Evolutionary conservation across 1,140 invertebrate genomes (phyloP), one percentile per base, ranked within the genome.

Genomic region (Stenopsyche tienmushanensis): DNA sequence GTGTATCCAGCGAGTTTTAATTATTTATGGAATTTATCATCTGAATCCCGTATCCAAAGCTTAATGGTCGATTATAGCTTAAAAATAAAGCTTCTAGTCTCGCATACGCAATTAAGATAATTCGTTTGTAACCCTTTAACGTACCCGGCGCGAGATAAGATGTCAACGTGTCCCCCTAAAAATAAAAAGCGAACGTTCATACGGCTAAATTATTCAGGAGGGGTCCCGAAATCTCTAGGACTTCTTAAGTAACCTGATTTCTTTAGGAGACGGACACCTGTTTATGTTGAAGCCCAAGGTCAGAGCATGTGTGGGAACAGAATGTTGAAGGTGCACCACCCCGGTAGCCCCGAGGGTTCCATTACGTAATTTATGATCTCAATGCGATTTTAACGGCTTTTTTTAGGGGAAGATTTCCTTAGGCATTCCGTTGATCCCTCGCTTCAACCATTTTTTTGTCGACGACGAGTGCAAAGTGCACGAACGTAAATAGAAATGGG

Each of bases 331-430:
- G 57, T 60, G 23, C 42, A 44, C 21, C 55, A 44, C 29, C 55
- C 17, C 34, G 17, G 17, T 34, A 25, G 52, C 21, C 53, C 53
- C 34, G 3, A 24, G 42, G 57, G 20, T 60, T 57, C 57, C 41
- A 47, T 47, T 47, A 34, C 57, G 57, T 60, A 60, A 60, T 60
- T 60, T 60, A 60, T 39, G 57, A 21, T 39, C 39, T 60, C 29
- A 47, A 47, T 60, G 41, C 24, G 23, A 57, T 60, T 39, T 60
- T 60, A 60, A 60, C 57, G 57, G 57, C 57, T 3, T 15, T 55
- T 15, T 21, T 20, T 29, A 29, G 5, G 21, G 34, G 29, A 13
- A 29, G 29, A 39, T 60, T 60, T 60, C 57, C 26, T 59, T 13
- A 17, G 41, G 44, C 13, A 34, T 34, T 34, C 29, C 29, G 29